Conservation (phyloP, 2,113 vertebrate species). For the Oenanthe oenanthe region DNA sequence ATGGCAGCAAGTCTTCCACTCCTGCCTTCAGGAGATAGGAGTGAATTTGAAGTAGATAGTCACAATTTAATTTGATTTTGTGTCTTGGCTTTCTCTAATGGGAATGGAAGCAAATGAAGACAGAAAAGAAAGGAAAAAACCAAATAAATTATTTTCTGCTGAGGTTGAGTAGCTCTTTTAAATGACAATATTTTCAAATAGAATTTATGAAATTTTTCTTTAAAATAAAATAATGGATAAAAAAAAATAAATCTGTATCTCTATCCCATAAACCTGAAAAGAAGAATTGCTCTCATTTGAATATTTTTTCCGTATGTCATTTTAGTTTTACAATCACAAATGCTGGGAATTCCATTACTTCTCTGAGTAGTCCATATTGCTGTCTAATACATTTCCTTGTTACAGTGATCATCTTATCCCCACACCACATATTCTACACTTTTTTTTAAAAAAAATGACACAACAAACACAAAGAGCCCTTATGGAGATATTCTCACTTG, state of each 20-base stretch:
- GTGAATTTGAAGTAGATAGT: not conserved
- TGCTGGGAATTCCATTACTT: not conserved
- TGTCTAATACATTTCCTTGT: not conserved
- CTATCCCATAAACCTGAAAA: not conserved
- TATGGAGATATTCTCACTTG: not conserved
- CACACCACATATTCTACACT: not conserved
- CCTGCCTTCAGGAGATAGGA: not conserved
- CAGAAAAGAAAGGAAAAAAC: not conserved
- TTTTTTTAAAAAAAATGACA: not conserved
- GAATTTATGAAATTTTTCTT: not conserved
- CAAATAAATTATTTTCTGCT: not conserved
- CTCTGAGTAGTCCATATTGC: not conserved
- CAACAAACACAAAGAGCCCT: not conserved
- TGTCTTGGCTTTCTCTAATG: not conserved
- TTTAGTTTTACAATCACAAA: not conserved
- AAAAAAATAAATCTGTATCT: not conserved
- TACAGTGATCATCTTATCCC: not conserved
- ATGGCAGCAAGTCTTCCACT: not conserved
- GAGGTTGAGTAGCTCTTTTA: not conserved
- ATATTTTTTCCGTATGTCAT: not conserved
- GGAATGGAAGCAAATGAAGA: not conserved
- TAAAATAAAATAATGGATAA: not conserved
- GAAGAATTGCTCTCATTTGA: accelerated
- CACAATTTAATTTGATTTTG: not conserved
- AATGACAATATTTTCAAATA: not conserved